Evolutionary conservation across 2,113 vertebrate genomes (phyloP), one percentile per base, ranked within the genome.

Genomic region (Poeciliopsis occidentalis): DNA sequence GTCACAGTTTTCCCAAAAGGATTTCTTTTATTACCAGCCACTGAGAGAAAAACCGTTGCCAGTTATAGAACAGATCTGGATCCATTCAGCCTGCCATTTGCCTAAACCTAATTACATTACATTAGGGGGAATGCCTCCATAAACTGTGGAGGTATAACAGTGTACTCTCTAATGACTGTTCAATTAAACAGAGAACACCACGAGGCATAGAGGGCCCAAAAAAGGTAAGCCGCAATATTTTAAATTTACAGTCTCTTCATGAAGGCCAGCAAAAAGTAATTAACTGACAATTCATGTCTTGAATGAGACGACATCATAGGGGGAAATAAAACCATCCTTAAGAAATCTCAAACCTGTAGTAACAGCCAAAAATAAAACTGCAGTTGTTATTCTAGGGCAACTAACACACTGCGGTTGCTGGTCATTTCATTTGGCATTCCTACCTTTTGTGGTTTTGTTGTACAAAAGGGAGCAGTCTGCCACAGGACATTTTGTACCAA

Each of bases 101-200:
- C 80, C 76, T 67, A 75, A 79, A 82, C 69, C 78, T 90, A 90
- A 91, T 91, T 87, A 82, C 34, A 78, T 90, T 88, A 89, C 85
- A 90, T 90, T 93, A 86, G 78, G 77, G 78, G 68, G 73, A 91
- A 91, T 91, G 88, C 91, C 85, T 87, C 88, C 76, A 89, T 88
- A 87, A 92, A 91, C 88, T 90, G 90, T 86, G 77, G 75, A 73
- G 75, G 76, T 88, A 88, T 78, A 89, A 80, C 85, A 83, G 79
- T 84, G 83, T 85, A 83, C 90, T 89, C 82, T 87, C 87, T 92
- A 89, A 91, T 87, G 86, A 91, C 81, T 80, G 85, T 89, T 89
- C 90, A 92, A 89, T 93, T 91, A 90, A 92, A 90, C 81, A 79
- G 78, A 90, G 89, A 88, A 87, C 78, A 83, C 79, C 87, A 85